phyloP scores from a whole-genome alignment of 2,113 vertebrate species.

The Thunnus maccoyii region DNA sequence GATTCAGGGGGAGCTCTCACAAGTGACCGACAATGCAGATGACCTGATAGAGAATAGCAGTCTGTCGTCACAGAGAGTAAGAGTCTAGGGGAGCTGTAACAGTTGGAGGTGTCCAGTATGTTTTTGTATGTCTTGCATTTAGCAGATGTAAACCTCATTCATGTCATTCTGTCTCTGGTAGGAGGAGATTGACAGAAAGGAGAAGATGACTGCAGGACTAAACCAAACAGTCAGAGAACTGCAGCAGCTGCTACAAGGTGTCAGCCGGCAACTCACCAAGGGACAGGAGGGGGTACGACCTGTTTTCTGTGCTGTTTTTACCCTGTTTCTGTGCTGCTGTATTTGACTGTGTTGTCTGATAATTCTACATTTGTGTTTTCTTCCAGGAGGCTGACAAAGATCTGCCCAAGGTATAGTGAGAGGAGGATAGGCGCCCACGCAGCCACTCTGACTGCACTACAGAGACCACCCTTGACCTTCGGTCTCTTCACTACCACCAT shows the following conservation, averaged over 20 bases:
- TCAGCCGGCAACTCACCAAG: conserved; percentile 91
- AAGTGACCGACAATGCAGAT: conserved; percentile 86
- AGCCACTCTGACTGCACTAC: conserved; percentile 67
- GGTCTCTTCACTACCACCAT: conserved; percentile 63
- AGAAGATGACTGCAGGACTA: conserved; percentile 89
- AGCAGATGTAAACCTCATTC: conserved; percentile 2
- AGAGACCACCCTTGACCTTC: conserved; percentile 64
- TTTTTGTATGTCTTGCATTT: not conserved
- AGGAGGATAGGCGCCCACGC: conserved; percentile 38
- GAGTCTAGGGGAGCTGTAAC: conserved; percentile 24
- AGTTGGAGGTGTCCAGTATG: not conserved
- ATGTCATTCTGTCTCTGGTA: conserved; percentile 67
- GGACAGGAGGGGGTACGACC: conserved; percentile 62
- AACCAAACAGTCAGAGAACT: conserved; percentile 92
- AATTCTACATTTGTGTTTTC: conserved; percentile 15
- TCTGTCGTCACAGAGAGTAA: conserved; percentile 88
- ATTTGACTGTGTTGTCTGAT: conserved; percentile 24
- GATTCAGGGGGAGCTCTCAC: conserved; percentile 93
- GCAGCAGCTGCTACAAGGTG: conserved; percentile 91
- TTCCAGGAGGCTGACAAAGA: conserved; percentile 77
- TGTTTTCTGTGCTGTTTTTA: not conserved
- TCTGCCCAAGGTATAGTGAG: conserved; percentile 76
- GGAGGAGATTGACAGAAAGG: conserved; percentile 90
- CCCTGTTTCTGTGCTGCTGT: not conserved
- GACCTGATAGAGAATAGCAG: conserved; percentile 92